These are phyloP conservation scores for Pissodes strobi DNA, from an alignment of 1,140 invertebrate genomes.

Conservation along the genomic window DNA sequence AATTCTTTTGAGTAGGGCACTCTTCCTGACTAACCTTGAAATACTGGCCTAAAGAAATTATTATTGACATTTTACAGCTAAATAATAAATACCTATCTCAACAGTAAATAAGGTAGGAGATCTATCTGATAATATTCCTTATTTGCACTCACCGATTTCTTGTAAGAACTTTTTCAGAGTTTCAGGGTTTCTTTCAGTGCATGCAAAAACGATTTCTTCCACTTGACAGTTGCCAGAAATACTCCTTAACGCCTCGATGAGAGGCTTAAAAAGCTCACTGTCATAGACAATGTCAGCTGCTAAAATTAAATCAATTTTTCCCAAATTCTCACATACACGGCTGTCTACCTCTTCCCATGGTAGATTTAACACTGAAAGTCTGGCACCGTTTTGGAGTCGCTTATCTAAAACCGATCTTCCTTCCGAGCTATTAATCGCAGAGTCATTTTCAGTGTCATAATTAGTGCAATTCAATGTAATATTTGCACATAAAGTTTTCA, in stretches of 20 bases:
- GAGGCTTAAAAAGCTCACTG: conserved; percentile 52
- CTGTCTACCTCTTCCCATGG: conserved; percentile 59
- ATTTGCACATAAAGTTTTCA: conserved; percentile 58
- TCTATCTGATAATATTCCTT: too few relatives aligned
- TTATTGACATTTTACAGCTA: too few relatives aligned
- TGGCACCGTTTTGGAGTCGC: neutral
- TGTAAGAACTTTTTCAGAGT: conserved; percentile 58
- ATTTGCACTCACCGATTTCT: conserved; percentile 56
- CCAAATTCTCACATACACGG: conserved; percentile 38
- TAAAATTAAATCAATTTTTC: conserved; percentile 57
- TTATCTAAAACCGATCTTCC: neutral
- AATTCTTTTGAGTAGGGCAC: conserved; percentile 9
- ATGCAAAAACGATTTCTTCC: conserved; percentile 57
- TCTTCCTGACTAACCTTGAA: neutral
- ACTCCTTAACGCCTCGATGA: conserved; percentile 51
- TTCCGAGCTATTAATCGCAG: neutral
- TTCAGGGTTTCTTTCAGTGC: conserved; percentile 58
- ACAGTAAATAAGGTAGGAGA: too few relatives aligned
- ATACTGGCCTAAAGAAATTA: conserved; percentile 7
- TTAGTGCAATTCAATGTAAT: conserved; percentile 54
- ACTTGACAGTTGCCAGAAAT: conserved; percentile 47
- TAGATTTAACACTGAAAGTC: conserved; percentile 56
- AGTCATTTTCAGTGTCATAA: neutral
- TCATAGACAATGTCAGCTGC: conserved; percentile 64
- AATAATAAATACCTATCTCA: too few relatives aligned